Evolutionary conservation across 37 sponge, comb jelly and placozoan species (phyloP).

Genomic region (Spongilla lacustris): DNA sequence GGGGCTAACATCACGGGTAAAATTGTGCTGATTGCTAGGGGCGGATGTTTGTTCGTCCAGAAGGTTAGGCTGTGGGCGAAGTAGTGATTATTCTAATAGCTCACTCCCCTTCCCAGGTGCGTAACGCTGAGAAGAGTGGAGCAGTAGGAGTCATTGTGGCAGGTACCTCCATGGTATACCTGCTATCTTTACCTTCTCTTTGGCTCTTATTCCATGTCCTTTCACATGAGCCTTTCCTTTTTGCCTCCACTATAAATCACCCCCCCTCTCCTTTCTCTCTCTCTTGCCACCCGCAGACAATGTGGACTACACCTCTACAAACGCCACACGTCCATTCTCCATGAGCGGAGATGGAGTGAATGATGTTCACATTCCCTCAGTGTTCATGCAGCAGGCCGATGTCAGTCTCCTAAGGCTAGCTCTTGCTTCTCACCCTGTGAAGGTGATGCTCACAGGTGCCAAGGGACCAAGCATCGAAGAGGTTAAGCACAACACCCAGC

Average conservation of each 20-base stretch:
- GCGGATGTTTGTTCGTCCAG: constrained; percentile 88
- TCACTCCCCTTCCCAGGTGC: constrained; percentile 48
- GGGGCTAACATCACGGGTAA: constrained; percentile 34
- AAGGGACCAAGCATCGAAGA: not conserved
- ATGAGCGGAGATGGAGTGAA: constrained; percentile 68
- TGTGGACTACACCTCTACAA: not conserved
- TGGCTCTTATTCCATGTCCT: not conserved
- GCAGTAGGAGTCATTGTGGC: constrained; percentile 60
- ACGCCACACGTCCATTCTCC: constrained; percentile 40
- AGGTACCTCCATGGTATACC: constrained; percentile 4
- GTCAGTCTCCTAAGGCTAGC: constrained; percentile 3
- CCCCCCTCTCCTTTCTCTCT: not conserved
- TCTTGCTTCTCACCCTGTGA: not conserved
- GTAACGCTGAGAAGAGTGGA: constrained; percentile 60
- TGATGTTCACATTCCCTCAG: constrained; percentile 73
- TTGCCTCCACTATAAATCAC: not conserved
- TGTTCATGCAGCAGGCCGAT: constrained; percentile 56
- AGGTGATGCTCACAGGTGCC: not conserved
- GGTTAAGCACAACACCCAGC: not conserved
- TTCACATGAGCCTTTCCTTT: not conserved
- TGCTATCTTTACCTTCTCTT: not conserved
- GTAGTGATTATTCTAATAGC: not conserved
- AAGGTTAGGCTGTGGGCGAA: constrained; percentile 60
- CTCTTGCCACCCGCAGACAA: constrained; percentile 22
- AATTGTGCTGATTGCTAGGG: constrained; percentile 73